These are phyloP conservation scores for Lepus americanus DNA, from an alignment of 2,113 vertebrate species.

Conservation along the genomic window DNA sequence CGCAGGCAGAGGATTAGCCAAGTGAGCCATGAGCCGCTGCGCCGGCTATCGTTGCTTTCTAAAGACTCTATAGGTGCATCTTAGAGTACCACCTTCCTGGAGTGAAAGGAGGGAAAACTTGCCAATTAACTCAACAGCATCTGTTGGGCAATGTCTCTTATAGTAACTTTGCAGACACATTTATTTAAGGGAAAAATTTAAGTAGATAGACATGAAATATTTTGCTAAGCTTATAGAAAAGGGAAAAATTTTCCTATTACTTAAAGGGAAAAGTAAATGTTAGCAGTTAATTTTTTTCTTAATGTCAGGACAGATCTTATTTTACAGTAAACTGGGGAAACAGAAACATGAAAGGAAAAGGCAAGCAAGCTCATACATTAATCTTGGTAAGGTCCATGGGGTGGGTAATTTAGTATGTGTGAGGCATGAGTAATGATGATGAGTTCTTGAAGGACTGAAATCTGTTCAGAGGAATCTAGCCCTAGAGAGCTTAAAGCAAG, in stretches of 20 bases:
- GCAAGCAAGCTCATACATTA: not conserved
- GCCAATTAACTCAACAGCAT: slow-evolving; percentile 64
- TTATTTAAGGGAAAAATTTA: slow-evolving; percentile 60
- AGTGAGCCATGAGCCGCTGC: too few species aligned
- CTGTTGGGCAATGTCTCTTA: slow-evolving; percentile 37
- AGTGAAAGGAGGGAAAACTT: slow-evolving; percentile 10
- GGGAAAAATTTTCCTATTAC: not conserved
- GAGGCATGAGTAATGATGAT: not conserved
- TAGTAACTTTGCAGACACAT: slow-evolving; percentile 12
- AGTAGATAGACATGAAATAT: slow-evolving; percentile 60
- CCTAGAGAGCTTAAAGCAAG: not conserved
- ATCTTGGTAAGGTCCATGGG: slow-evolving; percentile 14
- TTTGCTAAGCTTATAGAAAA: slow-evolving; percentile 52
- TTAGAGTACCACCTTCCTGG: not conserved
- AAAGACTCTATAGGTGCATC: not conserved
- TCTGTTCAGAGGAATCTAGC: not conserved
- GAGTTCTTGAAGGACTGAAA: not conserved
- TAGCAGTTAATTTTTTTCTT: slow-evolving; percentile 39
- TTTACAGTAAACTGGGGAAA: not conserved
- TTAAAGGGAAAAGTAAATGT: slow-evolving; percentile 59
- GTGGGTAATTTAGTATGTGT: not conserved
- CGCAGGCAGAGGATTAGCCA: too few species aligned
- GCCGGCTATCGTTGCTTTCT: not conserved
- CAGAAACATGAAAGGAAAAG: not conserved
- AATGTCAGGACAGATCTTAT: slow-evolving; percentile 41